A percentile compares a stretch with the other conserved stretches of the same genome.
phyloP scores from a whole-genome alignment of 35 echinoderm and acorn worm genomes.

The Patiria miniata region DNA sequence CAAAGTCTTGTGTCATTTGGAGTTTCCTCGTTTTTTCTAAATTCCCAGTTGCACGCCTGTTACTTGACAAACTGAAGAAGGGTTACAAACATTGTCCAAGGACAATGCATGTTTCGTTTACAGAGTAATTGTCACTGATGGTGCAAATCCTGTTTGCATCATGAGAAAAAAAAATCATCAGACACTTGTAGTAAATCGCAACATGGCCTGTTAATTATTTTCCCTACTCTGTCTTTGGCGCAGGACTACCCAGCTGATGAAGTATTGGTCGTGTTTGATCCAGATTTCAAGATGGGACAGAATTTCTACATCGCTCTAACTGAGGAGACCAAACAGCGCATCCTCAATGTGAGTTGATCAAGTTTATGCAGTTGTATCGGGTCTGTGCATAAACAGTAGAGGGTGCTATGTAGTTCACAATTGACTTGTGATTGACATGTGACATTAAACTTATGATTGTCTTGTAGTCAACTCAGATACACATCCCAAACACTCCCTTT shows the following conservation, averaged over 20 bases:
- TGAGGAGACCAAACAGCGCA: slow-evolving; percentile 85
- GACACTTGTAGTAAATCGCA: not conserved
- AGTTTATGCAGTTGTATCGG: too few species aligned
- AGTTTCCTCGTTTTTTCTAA: too few species aligned
- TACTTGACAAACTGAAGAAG: too few species aligned
- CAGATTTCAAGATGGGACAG: slow-evolving; percentile 88
- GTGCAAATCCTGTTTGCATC: too few species aligned
- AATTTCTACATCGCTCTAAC: slow-evolving; percentile 85
- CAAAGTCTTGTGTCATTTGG: too few species aligned
- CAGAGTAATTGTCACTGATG: too few species aligned
- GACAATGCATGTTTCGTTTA: too few species aligned
- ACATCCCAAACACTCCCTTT: too few species aligned
- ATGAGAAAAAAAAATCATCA: not conserved
- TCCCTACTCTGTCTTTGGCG: not conserved
- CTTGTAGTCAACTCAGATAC: too few species aligned
- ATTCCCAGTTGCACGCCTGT: too few species aligned
- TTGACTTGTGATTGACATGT: not conserved
- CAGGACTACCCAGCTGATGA: slow-evolving; percentile 97
- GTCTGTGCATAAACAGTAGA: not conserved
- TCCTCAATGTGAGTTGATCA: slow-evolving; percentile 75
- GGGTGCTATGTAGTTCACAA: not conserved
- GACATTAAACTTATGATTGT: too few species aligned
- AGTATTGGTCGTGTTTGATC: slow-evolving; percentile 82
- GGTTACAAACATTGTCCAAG: too few species aligned
- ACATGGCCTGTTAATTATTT: not conserved